Base-by-base conservation (phyloP, 1,140 invertebrate species). In the Rhynchophorus ferrugineus region DNA sequence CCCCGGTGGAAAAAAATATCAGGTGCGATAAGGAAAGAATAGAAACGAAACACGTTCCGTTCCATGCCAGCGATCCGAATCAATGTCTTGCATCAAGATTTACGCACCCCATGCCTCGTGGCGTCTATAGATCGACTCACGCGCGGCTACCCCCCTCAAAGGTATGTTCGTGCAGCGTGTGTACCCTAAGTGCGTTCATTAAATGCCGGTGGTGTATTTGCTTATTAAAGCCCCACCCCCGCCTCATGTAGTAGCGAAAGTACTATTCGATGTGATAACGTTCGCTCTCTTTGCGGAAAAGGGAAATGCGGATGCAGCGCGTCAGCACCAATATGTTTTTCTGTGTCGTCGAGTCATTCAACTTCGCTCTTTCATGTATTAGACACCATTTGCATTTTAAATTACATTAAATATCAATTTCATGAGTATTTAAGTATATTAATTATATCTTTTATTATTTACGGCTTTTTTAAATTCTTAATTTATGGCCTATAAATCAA, bases 131-230 rank as follows among this genome's bases (percentile, higher is more conserved):
- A 49, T 49, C 47, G 22, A 20, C 24, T 49, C 47, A 41, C 42
- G 49, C 39, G 49, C 33, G n/a, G n/a, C n/a, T n/a, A n/a, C n/a
- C n/a, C 49, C 18, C 49, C 49, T 43, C 21, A 44, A 52, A 52
- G 49, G 49, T 52, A 36, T 52, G 33, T 47, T 22, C 44, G 43
- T 46, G 51, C 18, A 34, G 34, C 17, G 44, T 39, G n/a, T 42
- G 35, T 41, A 22, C 45, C 41, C 54, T 60, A 63, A 65, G 63
- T 65, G 63, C 63, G 58, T 65, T 63, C 61, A 65, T 65, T 65
- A 65, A 65, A 65, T 63, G 63, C 61, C 61, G 51, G 59, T 49
- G 58, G 63, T 65, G 57, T 65, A 63, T 65, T 62, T 63, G 63
- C 63, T 65, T 65, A 63, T 65, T 60, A 63, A 60, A 62, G 49